phyloP scores from a whole-genome alignment of 2,797 vertebrate species.

The Tadarida brasiliensis region DNA sequence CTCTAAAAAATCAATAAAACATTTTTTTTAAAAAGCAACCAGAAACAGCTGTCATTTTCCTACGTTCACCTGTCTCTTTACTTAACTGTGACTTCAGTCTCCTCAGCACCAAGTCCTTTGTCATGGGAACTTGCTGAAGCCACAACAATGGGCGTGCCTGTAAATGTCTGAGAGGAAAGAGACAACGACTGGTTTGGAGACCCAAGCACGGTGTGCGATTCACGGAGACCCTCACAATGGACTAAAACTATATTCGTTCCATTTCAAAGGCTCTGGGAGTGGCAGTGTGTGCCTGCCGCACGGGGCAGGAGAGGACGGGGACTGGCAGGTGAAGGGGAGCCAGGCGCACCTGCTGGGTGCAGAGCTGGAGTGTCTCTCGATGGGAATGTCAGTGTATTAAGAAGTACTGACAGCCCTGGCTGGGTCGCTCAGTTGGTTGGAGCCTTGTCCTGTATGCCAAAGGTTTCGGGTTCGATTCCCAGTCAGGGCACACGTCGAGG shows the following conservation, averaged over 20 bases:
- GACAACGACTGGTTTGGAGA: no score
- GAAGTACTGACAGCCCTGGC: background rate
- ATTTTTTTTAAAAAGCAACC: background rate
- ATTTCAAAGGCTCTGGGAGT: background rate
- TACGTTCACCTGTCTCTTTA: background rate
- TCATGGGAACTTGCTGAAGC: background rate
- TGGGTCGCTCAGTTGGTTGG: background rate
- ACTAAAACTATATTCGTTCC: background rate
- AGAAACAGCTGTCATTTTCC: background rate
- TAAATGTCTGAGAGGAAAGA: background rate
- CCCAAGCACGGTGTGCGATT: fast-evolving
- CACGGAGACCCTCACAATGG: background rate
- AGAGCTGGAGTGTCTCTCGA: background rate
- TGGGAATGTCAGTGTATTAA: background rate
- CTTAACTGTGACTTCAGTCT: background rate
- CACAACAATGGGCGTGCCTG: background rate
- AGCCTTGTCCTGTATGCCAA: background rate
- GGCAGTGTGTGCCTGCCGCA: background rate
- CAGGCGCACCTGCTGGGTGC: background rate
- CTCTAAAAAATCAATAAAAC: no score
- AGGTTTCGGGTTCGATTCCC: background rate
- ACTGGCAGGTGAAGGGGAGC: background rate
- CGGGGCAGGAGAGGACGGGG: background rate
- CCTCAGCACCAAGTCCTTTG: background rate
- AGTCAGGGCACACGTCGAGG: background rate